phyloP scores from a whole-genome alignment of 2,797 vertebrate species.

The Arrhamphus sclerolepis region DNA sequence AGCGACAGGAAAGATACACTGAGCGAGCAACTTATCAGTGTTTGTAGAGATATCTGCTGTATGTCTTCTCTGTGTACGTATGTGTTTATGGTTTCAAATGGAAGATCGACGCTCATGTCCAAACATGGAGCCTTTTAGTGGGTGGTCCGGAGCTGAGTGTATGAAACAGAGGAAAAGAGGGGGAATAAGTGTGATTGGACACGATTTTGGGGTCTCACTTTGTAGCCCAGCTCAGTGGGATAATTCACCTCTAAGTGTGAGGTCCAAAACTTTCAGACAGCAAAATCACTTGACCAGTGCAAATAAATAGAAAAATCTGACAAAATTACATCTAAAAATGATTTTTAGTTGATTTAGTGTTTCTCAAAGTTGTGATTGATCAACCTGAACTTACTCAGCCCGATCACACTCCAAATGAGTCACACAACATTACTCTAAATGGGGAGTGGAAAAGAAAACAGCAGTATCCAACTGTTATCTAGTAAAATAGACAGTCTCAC shows the following conservation, averaged over 20 bases:
- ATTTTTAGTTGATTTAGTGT: too few relatives aligned
- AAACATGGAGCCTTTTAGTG: constrained; percentile 56
- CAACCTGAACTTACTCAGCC: too few relatives aligned
- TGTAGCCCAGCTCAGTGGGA: not conserved
- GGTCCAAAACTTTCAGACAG: too few relatives aligned
- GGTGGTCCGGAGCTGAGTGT: constrained; percentile 51
- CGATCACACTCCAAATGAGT: too few relatives aligned
- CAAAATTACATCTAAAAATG: too few relatives aligned
- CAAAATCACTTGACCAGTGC: too few relatives aligned
- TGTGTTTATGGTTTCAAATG: constrained; percentile 52
- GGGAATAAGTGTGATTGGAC: constrained; percentile 3
- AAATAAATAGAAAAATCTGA: too few relatives aligned
- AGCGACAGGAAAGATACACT: constrained; percentile 9
- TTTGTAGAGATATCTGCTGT: constrained; percentile 22
- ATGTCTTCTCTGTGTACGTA: constrained; percentile 20
- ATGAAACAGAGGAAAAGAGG: constrained; percentile 12
- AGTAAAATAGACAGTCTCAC: not conserved
- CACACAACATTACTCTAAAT: too few relatives aligned
- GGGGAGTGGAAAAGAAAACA: too few relatives aligned
- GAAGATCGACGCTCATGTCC: constrained; percentile 53
- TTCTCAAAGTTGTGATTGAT: too few relatives aligned
- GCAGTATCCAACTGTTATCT: too few relatives aligned
- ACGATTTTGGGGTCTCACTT: not conserved
- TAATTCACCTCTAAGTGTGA: too few relatives aligned
- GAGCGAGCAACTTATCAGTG: constrained; percentile 11